Conservation (phyloP, 2,797 vertebrate genomes). For the Gambelia wislizenii region DNA sequence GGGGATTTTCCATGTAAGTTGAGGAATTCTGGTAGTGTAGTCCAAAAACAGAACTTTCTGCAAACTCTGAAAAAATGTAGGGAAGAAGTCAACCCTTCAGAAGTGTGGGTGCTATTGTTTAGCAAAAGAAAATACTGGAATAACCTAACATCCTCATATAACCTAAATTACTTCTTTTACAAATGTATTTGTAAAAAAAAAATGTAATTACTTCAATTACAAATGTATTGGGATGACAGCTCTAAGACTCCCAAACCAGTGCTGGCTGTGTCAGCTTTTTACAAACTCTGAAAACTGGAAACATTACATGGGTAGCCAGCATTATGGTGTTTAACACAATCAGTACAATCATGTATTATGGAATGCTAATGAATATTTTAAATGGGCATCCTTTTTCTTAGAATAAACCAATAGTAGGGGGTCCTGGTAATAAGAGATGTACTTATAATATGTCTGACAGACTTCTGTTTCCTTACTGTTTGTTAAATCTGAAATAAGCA, state of each 20-base stretch:
- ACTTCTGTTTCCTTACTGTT: conserved; percentile 18
- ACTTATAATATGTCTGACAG: conserved; percentile 29
- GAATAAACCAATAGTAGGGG: conserved; percentile 39
- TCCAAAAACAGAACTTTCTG: no score
- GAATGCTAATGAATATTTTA: neutral
- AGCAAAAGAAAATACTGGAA: neutral
- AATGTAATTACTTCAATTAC: no score
- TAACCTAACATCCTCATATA: neutral
- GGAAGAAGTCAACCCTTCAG: neutral
- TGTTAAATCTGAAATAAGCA: conserved; percentile 65
- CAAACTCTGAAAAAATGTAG: no score
- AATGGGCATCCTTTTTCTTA: neutral
- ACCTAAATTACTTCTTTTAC: no score
- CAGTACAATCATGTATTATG: conserved; percentile 12
- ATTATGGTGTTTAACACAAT: neutral
- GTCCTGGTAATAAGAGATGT: conserved; percentile 40
- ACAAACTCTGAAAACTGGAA: neutral
- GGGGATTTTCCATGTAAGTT: no score
- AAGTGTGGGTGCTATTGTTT: neutral
- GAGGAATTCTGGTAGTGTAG: no score
- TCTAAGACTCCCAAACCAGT: no score
- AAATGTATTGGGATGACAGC: no score
- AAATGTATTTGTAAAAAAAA: no score
- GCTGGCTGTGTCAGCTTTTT: no score
- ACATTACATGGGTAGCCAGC: neutral